Base-by-base conservation (phyloP, 2,888 invertebrate species). In the Loripinus fragilis region DNA sequence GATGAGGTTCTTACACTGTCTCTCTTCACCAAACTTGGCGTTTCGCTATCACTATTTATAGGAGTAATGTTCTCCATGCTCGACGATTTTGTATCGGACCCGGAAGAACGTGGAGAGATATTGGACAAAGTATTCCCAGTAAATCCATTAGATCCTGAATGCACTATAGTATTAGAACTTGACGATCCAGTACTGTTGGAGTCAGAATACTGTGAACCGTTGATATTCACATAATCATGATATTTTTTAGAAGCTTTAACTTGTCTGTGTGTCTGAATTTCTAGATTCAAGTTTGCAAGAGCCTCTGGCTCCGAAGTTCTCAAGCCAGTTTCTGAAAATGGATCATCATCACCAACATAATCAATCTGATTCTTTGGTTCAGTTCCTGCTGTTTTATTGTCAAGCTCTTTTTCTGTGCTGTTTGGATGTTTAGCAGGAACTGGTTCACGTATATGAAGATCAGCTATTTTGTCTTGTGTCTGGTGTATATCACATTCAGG, bases 1-100 rank as follows among this genome's bases (percentile, higher is more conserved):
- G 88, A 87, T 8, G 88, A 88, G 25, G 80, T 76, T 64, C 86
- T 67, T 10, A 79, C 72, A 45, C 69, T 48, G 2, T 75, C 65
- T 23, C 33, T 42, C 69, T 70, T 78, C 15, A 70, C 66, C 5
- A 71, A 48, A 64, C 68, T 64, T 35, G 70, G 66, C 8, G 75
- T 68, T 38, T 90, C 90, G 38, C 80, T 85, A 74, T 91, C 90
- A 70, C 90, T 90, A 85, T 90, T 90, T n/a, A 89, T 86, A 28
- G 89, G 89, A 3, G 90, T 90, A 8, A 86, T 84, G 64, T 87
- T 88, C 65, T 87, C 90, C 60, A 88, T 86, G 69, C 87, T 88
- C 33, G 86, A 85, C 8, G 85, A 88, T 71, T 83, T 81, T 20
- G 81, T 80, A 10, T 76, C 72, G 3, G 86, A 86, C 12, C 74